Evolutionary conservation across 2,113 vertebrate species (phyloP).

Genomic region (Cyprinodon brontotheroides): DNA sequence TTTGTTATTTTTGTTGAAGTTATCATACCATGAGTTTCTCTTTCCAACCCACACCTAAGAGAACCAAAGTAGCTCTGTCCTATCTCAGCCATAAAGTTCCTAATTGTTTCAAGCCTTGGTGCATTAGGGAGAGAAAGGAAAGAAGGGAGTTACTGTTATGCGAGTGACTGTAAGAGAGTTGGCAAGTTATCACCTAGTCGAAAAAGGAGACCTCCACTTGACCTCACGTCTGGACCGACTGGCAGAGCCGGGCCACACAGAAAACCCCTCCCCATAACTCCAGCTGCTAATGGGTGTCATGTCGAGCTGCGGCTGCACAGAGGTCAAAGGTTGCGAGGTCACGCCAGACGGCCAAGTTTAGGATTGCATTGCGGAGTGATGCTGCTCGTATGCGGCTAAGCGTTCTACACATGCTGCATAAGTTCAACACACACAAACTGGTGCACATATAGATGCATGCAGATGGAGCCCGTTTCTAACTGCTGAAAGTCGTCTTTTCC

Average conservation of each 20-base stretch:
- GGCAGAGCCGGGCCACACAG: slow-evolving; percentile 37
- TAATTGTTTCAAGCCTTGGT: slow-evolving; percentile 82
- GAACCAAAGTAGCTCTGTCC: slow-evolving; percentile 60
- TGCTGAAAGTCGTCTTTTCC: slow-evolving; percentile 63
- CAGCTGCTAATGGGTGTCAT: slow-evolving; percentile 82
- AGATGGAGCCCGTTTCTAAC: slow-evolving; percentile 32
- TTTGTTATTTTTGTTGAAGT: neutral
- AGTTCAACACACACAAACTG: neutral
- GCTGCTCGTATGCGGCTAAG: slow-evolving; percentile 67
- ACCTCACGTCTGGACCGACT: slow-evolving; percentile 70
- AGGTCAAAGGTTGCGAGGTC: slow-evolving; percentile 65
- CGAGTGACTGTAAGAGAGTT: slow-evolving; percentile 95
- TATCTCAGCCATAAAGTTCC: slow-evolving; percentile 78
- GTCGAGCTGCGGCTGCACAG: slow-evolving; percentile 59
- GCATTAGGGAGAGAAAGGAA: slow-evolving; percentile 25
- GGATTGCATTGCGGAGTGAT: slow-evolving; percentile 77
- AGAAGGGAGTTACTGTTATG: slow-evolving; percentile 46
- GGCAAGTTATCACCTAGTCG: slow-evolving; percentile 96
- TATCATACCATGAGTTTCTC: neutral
- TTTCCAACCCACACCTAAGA: neutral
- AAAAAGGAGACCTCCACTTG: slow-evolving; percentile 80
- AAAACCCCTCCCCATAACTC: slow-evolving; percentile 25
- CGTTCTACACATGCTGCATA: slow-evolving; percentile 24
- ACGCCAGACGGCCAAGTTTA: slow-evolving; percentile 75
- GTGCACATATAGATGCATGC: neutral